A percentile compares a stretch with the other conserved stretches of the same genome.
Conservation (phyloP, 2,113 vertebrate species). For the Pterocles burchelli region DNA sequence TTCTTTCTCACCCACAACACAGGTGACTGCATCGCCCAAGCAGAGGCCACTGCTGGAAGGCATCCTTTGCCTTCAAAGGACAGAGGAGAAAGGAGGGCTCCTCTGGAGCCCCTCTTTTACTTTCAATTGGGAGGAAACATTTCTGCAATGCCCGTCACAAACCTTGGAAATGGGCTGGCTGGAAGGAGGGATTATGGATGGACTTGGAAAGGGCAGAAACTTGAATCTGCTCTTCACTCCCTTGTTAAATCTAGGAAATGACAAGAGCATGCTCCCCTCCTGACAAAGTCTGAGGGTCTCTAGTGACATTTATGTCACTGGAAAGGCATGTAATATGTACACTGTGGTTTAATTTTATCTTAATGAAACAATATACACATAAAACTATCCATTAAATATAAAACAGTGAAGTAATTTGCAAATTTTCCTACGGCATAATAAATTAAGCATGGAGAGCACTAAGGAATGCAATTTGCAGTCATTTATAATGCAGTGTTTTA, state of each 20-base stretch:
- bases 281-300: constrained; percentile 56
- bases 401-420: constrained; percentile 81
- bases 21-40: neutral
- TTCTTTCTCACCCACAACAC: neutral
- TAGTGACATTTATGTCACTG: constrained; percentile 66
- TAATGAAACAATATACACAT: constrained; percentile 81
- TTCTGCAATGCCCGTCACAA: neutral
- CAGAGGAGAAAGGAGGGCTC: neutral
- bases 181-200: neutral
- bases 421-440: constrained; percentile 83
- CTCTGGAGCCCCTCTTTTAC: accelerated
- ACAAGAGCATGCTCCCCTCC: neutral
- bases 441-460: constrained; percentile 85
- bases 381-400: constrained; percentile 82
- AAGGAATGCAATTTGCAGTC: constrained; percentile 85
- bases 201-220: neutral
- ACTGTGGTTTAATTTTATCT: constrained; percentile 76
- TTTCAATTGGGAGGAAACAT: neutral
- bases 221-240: neutral
- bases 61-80: neutral
- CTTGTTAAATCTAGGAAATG: neutral
- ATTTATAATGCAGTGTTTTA: constrained; percentile 87
- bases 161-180: neutral
- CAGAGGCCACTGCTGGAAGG: neutral
- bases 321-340: constrained; percentile 68